Base-by-base conservation (phyloP, 92 coral and sea anemone species). In the Epizoanthus illoricatus region DNA sequence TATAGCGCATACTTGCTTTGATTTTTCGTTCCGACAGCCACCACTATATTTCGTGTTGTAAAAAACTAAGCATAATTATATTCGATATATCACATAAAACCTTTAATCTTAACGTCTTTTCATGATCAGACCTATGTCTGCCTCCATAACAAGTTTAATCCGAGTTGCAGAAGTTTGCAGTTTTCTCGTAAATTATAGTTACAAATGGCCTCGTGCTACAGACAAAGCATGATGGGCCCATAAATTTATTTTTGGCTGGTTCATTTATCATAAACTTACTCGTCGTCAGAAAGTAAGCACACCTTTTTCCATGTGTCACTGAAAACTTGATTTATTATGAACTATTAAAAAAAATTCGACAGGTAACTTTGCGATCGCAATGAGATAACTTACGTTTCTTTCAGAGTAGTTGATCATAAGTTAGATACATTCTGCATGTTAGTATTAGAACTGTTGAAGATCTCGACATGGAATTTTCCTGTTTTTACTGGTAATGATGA, bases 391-490 rank as follows among this genome's bases (percentile, higher is more conserved):
- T 36, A 33, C n/a, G 60, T 28, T 18, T 21, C 66, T 4, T 24
- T 49, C 10, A 12, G 19, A 33, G 18, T 60, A 56, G n/a, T 58
- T 52, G 49, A 75, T 58, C 80, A 52, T 24, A 75, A 75, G 80
- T 33, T 58, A 57, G 55, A 75, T 57, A 5, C 12, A 49, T 49
- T 10, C 56, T 1, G 56, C 56, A 49, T 49, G 56, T 10, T 49
- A 49, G 56, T 1, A 10, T 49, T 49, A 7, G 56, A 49, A 49
- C 56, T 49, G 56, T 49, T 49, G 56, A 10, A 49, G 13, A 49
- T 9, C 3, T 49, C 15, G 13, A 49, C 15, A 8, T 13, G 2
- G 56, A 49, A 49, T 49, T 49, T 10, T 49, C 11, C 11, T 49
- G 56, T 49, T 49, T 49, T 49, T 49, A 49, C 2, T 49, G 8